Evolutionary conservation across 1,140 invertebrate genomes (phyloP).

Genomic region (Temnothorax curvispinosus): DNA sequence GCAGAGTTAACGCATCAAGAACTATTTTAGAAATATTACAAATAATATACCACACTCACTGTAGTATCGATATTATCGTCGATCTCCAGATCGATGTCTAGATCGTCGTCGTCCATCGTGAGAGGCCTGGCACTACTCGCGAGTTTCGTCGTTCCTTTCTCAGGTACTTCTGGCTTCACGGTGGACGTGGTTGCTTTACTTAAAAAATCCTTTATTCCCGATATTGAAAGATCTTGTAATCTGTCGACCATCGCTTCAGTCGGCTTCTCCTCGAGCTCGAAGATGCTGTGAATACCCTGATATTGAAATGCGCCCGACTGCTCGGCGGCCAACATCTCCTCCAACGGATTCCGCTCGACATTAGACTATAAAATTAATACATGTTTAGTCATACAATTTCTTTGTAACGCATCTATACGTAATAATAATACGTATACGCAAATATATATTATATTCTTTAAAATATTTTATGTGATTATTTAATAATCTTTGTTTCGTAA

Average conservation of each 20-base stretch:
- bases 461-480: constrained; percentile 20
- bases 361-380: constrained; percentile 87
- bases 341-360: constrained; percentile 90
- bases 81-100: constrained; percentile 88
- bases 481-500: constrained; percentile 8
- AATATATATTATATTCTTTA: background rate
- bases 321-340: constrained; percentile 90
- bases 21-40: background rate
- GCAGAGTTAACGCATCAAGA: background rate
- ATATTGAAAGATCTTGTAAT: constrained; percentile 75
- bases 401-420: background rate
- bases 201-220: constrained; percentile 36
- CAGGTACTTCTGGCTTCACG: constrained; percentile 49
- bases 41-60: constrained; percentile 81
- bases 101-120: constrained; percentile 85
- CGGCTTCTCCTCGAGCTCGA: constrained; percentile 36
- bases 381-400: background rate
- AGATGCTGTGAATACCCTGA: constrained; percentile 47
- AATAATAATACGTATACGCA: background rate
- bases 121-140: constrained; percentile 79
- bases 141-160: constrained; percentile 57
- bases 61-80: constrained; percentile 90
- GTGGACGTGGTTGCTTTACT: constrained; percentile 42
- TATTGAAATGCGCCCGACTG: constrained; percentile 85
- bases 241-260: constrained; percentile 65